Evolutionary conservation across 2,888 invertebrate genomes (phyloP), one percentile per base, ranked within the genome.

Genomic region (Athalia cordata): DNA sequence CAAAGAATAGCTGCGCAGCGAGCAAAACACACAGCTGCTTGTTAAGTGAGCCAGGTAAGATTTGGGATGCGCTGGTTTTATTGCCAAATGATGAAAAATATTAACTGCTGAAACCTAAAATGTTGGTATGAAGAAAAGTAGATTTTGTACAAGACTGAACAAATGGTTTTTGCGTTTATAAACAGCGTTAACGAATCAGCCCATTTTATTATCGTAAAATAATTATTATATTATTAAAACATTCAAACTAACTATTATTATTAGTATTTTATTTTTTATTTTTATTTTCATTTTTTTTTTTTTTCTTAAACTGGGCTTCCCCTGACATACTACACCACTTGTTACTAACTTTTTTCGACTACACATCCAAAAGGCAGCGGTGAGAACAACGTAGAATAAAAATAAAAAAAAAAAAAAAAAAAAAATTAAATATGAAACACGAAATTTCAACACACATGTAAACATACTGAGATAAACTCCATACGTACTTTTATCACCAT

Each of bases 1-100:
- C 83, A 85, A 79, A 83, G 87, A 78, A 88, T 88, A 82, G 83
- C 84, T 15, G 85, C 84, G 67, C 84, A 83, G 81, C 80, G 83
- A 80, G 83, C 85, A 15, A 84, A 86, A 77, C 84, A 83, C 47
- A 83, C 83, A 5, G 81, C 85, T 1, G 79, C 82, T 62, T 84
- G 84, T 81, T 84, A 66, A 77, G 68, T 45, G 62, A 62, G 68
- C 9, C 62, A 68, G 52, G 68, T 67, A 45, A 57, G 52, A 62
- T 70, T 77, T 77, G 68, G 62, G 62, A 77, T 62, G 70, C 61
- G 68, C 68, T 77, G 77, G 62, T 77, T 70, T 68, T 77, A 13
- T 70, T 52, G 50, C 77, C 43, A 62, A 50, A 64, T 43, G 45
- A 49, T 59, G 52, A 47, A 45, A 72, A 45, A 59, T n/a, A 47